These are phyloP conservation scores for Microchrysa polita DNA, from an alignment of 2,888 invertebrate genomes.

Conservation along the genomic window DNA sequence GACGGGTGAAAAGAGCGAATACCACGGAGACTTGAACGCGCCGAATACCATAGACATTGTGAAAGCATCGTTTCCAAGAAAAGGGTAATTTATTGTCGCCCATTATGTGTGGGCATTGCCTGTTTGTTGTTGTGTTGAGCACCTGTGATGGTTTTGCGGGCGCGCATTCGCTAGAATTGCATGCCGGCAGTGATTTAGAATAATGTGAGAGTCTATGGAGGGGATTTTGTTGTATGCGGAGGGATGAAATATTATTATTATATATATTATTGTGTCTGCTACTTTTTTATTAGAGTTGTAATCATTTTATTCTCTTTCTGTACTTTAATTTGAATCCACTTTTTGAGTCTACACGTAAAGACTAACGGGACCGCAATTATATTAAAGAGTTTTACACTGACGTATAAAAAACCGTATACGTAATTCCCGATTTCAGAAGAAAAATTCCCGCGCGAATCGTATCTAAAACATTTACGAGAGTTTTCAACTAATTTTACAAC, in stretches of 20 bases:
- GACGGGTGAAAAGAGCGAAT: constrained; percentile 1
- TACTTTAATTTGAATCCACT: no score
- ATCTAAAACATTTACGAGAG: no score
- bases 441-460: no score
- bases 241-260: no score
- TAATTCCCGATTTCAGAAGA: no score
- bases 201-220: background rate
- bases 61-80: constrained; percentile 3
- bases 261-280: background rate
- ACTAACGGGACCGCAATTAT: no score
- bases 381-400: no score
- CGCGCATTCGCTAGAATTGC: constrained; percentile 20
- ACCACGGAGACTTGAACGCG: background rate
- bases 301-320: no score
- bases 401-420: no score
- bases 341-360: no score
- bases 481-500: no score
- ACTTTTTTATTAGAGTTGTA: background rate
- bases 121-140: no score
- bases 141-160: constrained; percentile 1
- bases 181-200: background rate
- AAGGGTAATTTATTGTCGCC: constrained; percentile 11
- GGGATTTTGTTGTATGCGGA: background rate
- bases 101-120: background rate
- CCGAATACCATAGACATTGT: constrained; percentile 1